Evolutionary conservation across 2,888 invertebrate species (phyloP).

Genomic region (Dryadula phaetusa): DNA sequence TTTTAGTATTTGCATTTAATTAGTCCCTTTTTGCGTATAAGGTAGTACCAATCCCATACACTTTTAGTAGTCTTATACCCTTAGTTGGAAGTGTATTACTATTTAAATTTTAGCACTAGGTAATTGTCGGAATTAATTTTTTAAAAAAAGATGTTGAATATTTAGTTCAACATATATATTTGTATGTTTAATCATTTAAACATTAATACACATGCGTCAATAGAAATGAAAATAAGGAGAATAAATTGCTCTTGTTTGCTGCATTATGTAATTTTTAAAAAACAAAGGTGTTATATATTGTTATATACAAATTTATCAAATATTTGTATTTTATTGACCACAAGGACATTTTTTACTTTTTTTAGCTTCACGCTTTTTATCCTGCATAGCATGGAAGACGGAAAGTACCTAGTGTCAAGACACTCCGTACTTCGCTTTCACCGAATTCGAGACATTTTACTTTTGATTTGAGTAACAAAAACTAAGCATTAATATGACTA

Average conservation of each 20-base stretch:
- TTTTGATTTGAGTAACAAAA: too few species aligned
- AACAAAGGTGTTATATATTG: neutral
- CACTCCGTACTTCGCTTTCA: too few species aligned
- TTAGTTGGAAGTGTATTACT: neutral
- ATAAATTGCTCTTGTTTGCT: neutral
- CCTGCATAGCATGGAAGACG: too few species aligned
- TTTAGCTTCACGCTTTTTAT: too few species aligned
- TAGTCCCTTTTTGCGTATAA: constrained; percentile 47
- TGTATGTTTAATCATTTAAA: neutral
- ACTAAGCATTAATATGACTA: too few species aligned
- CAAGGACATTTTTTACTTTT: neutral
- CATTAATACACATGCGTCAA: constrained; percentile 9
- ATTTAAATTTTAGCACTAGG: neutral
- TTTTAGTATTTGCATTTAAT: constrained; percentile 51
- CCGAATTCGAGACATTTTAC: too few species aligned
- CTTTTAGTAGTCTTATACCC: constrained; percentile 35
- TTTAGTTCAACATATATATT: constrained; percentile 7
- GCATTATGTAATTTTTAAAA: neutral
- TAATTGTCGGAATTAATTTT: neutral
- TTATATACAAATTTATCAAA: neutral
- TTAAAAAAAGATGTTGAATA: neutral
- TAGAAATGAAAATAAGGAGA: neutral
- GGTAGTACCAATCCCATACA: constrained; percentile 47
- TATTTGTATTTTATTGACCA: neutral
- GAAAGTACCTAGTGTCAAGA: too few species aligned